phyloP scores from a whole-genome alignment of 2,113 vertebrate species.

The Nanorana parkeri region DNA sequence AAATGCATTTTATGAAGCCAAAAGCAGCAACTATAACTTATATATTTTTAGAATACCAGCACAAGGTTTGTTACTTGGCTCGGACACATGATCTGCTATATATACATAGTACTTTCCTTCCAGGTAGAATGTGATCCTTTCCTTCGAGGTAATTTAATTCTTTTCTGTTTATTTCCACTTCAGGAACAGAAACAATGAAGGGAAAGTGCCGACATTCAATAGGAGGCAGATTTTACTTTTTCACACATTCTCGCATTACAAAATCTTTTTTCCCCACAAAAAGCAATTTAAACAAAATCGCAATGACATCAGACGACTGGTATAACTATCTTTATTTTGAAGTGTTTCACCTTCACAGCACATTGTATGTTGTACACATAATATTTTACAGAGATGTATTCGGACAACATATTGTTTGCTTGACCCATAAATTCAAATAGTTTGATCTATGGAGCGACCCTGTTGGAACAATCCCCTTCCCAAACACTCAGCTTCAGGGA shows the following conservation, averaged over 20 bases:
- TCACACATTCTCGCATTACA: neutral
- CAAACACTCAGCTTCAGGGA: conserved; percentile 6
- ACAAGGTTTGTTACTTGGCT: no score
- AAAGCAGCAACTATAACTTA: no score
- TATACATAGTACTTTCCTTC: no score
- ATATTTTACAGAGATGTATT: conserved; percentile 70
- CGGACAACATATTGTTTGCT: conserved; percentile 20
- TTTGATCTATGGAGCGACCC: conserved; percentile 4
- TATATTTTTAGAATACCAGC: no score
- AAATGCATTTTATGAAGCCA: no score
- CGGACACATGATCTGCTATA: no score
- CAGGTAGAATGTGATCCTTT: no score
- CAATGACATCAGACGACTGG: conserved; percentile 57
- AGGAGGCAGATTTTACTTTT: neutral
- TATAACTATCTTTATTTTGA: conserved; percentile 73
- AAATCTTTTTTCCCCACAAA: neutral
- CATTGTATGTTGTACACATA: conserved; percentile 79
- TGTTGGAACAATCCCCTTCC: neutral
- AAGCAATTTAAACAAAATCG: conserved; percentile 49
- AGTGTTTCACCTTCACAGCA: conserved; percentile 79
- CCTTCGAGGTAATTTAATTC: no score
- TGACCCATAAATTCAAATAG: conserved; percentile 9
- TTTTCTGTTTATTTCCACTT: no score
- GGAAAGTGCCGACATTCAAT: neutral
- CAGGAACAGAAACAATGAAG: no score